These are phyloP conservation scores for Hyposoter dolosus DNA, from an alignment of 2,888 invertebrate genomes.

Conservation along the genomic window DNA sequence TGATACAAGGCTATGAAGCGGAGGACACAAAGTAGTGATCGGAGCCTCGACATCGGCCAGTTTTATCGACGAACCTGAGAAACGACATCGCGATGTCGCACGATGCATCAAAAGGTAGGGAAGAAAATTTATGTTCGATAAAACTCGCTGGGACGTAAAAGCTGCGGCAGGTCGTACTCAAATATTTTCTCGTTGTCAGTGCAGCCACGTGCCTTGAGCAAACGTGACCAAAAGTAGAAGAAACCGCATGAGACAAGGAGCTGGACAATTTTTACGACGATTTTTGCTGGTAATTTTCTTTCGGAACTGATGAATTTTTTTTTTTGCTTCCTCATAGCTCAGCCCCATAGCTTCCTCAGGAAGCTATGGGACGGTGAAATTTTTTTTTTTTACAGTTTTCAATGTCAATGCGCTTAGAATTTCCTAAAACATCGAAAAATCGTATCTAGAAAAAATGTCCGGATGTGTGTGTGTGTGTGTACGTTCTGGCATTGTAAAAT, in stretches of 20 bases:
- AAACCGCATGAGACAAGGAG: constrained; percentile 19
- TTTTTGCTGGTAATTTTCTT: constrained; percentile 28
- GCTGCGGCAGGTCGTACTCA: constrained; percentile 13
- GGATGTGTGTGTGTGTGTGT: no score
- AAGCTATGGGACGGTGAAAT: neutral
- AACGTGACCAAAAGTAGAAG: constrained; percentile 37
- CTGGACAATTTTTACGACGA: constrained; percentile 19
- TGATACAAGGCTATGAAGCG: constrained; percentile 64
- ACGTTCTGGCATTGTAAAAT: no score
- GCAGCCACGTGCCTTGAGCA: constrained; percentile 24
- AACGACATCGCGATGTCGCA: neutral
- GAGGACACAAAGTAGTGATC: constrained; percentile 48
- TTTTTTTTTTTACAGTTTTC: no score
- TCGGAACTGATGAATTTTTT: constrained; percentile 48
- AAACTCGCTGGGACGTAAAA: constrained; percentile 29
- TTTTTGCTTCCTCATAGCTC: constrained; percentile 23
- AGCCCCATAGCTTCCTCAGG: neutral
- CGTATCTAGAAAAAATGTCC: no score
- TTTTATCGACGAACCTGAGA: constrained; percentile 19
- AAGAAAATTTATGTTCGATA: constrained; percentile 49
- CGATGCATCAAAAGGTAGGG: constrained; percentile 22
- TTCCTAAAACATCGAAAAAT: no score
- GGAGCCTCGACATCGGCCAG: constrained; percentile 46
- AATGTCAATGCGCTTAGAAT: no score
- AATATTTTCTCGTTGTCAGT: constrained; percentile 49